Base-by-base conservation (phyloP, 2,113 vertebrate genomes). In the Beaufortia kweichowensis region DNA sequence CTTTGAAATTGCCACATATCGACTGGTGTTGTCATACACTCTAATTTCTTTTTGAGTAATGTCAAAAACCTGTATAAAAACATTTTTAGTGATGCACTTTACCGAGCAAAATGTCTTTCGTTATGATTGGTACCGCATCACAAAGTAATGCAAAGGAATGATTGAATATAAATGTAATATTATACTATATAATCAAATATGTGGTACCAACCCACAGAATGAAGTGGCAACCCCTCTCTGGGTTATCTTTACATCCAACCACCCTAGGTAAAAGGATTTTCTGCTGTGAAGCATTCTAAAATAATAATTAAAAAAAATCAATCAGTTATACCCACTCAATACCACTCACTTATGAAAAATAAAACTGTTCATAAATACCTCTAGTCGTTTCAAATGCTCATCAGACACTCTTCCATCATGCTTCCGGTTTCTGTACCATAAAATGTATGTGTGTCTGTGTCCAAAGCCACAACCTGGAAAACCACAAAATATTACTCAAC, bases 21-120 rank as follows among this genome's bases (percentile, higher is more conserved):
- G 26, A 3, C 9, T 7, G 10, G 66, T 69, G 66, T 69, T 69
- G 26, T 69, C 66, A 69, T 69, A 69, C 17, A 69, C n/a, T 19
- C 28, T 69, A 11, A 53, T 69, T 15, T 31, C 3, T 50, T 50
- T 29, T 11, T 19, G 3, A 0, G 15, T 26, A 23, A 29, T 29
- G 43, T 68, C 66, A 68, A 53, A n/a, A 53, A 53, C 17, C 41
- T 28, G 57, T 31, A 19, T 14, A 60, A 60, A 12, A 17, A 60
- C 15, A 17, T 60, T 1, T 29, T 29, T 60, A 60, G 21, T 55
- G 3, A 55, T 10, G 21, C 21, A 1, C 1, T 9, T 21, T 0
- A 9, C 19, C 3, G 8, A 3, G 21, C n/a, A 55, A 50, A 50
- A 50, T 50, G 12, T 17, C 19, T 50, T 50, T 12, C 48, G n/a